Evolutionary conservation across 1,140 invertebrate genomes (phyloP).

Genomic region (Pseudomyrmex concolor): DNA sequence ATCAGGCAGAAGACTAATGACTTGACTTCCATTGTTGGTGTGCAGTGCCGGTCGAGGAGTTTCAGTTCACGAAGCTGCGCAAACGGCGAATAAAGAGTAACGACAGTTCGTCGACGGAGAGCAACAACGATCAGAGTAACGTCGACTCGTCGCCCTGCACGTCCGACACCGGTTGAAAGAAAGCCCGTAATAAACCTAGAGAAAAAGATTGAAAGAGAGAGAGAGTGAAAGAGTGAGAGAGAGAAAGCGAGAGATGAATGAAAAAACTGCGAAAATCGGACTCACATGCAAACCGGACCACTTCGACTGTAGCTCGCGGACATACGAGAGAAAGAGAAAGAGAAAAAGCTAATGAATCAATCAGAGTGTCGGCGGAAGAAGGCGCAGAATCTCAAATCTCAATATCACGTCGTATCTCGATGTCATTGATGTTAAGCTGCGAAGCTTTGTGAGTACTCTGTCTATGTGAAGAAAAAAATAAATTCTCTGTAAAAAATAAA

Average conservation of each 20-base stretch:
- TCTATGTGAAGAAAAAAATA: conserved; percentile 67
- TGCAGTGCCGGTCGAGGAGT: conserved; percentile 83
- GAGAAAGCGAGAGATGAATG: background rate
- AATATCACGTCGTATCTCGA: conserved; percentile 39
- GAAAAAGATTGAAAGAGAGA: background rate
- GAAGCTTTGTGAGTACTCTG: conserved; percentile 51
- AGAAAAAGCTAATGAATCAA: conserved; percentile 19
- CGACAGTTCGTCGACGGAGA: conserved; percentile 85
- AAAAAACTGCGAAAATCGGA: conserved; percentile 8
- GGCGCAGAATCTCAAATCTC: background rate
- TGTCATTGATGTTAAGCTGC: conserved; percentile 57
- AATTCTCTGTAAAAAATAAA: conserved; percentile 64
- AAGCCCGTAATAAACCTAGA: conserved; percentile 37
- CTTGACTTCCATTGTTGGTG: conserved; percentile 76
- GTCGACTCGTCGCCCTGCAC: conserved; percentile 84
- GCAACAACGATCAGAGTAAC: conserved; percentile 85
- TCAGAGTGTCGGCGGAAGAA: background rate
- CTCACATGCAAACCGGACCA: background rate
- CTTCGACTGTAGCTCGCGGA: conserved; percentile 19
- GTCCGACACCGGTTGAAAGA: conserved; percentile 83
- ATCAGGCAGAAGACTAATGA: conserved; percentile 64
- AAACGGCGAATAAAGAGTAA: conserved; percentile 83
- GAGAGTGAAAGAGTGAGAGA: background rate
- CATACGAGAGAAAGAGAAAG: background rate
- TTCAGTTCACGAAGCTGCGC: conserved; percentile 82